Conservation (phyloP, 1,140 invertebrate genomes). For the Musca vetustissima region DNA sequence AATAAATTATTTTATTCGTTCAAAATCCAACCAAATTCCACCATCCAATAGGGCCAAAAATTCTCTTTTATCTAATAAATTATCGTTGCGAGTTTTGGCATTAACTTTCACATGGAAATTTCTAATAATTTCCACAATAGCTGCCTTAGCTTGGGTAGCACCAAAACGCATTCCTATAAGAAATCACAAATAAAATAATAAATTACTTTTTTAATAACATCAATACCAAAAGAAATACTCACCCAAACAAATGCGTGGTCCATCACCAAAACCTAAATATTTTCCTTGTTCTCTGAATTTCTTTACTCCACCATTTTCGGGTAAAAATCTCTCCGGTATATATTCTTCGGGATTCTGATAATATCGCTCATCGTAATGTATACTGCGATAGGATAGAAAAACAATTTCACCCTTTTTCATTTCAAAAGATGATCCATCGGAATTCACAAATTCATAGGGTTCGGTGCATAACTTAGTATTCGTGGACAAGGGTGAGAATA, state of each 20-base stretch:
- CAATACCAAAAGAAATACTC: conserved; percentile 36
- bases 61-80: conserved; percentile 29
- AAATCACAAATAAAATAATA: background rate
- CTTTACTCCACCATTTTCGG: conserved; percentile 49
- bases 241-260: conserved; percentile 63
- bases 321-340: conserved; percentile 66
- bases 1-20: background rate
- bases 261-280: conserved; percentile 65
- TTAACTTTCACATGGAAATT: conserved; percentile 41
- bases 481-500: background rate
- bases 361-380: conserved; percentile 57
- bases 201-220: too few relatives aligned
- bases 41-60: conserved; percentile 30
- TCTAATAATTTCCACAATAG: conserved; percentile 35
- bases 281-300: conserved; percentile 50
- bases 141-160: conserved; percentile 40
- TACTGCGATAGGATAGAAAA: conserved; percentile 43
- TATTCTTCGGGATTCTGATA: conserved; percentile 66
- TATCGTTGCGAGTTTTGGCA: conserved; percentile 42
- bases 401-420: conserved; percentile 44
- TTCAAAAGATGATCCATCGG: conserved; percentile 22
- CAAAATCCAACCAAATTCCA: conserved; percentile 40
- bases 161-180: conserved; percentile 43
- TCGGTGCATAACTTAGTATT: conserved; percentile 22
- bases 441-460: conserved; percentile 13